Base-by-base conservation (phyloP, 2,888 invertebrate species). In the Leptogaster cylindrica region DNA sequence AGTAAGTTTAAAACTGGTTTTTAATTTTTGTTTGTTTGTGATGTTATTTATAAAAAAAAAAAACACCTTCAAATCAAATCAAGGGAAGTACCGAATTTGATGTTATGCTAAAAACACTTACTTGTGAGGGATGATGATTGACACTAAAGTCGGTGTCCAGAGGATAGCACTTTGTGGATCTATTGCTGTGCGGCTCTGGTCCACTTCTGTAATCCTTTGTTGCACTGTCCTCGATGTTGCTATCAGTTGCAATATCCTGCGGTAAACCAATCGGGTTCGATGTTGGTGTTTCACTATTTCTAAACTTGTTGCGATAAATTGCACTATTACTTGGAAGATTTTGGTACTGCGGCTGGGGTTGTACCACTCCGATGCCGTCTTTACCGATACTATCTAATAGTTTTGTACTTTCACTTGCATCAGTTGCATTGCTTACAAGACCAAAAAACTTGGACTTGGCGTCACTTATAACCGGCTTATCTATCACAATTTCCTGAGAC, bases 361-460 rank as follows among this genome's bases (percentile, higher is more conserved):
- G 12, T 2, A 6, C 12, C 6, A 28, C 8, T 20, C 10, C 12
- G 14, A 44, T 14, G 8, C 23, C 14, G 23, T 28, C 36, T 8
- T n/a, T 28, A 8, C 14, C 23, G 4, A 3, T 33, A 28, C 10
- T 52, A 20, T 52, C 41, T 20, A 52, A 28, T 12, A 44, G 33
- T 8, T 16, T 25, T 2, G 31, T 27, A 16, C n/a, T 39, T 55
- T 58, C 61, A 31, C 23, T 44, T 36, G 33, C 28, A 23, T 39
- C 50, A 23, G 27, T 27, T 3, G 36, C n/a, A 2, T 10, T 39
- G 5, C 27, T 36, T 14, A 51, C 77, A 68, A 79, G 71, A 46
- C 81, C 81, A 71, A 81, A 81, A 72, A 81, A 81, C 67, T 78
- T 78, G 46, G 79, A 81, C 73, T 81, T 81, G 36, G 81, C 81